Conservation (phyloP, 2,888 invertebrate genomes). For the Cryptocheilus praepositus region DNA sequence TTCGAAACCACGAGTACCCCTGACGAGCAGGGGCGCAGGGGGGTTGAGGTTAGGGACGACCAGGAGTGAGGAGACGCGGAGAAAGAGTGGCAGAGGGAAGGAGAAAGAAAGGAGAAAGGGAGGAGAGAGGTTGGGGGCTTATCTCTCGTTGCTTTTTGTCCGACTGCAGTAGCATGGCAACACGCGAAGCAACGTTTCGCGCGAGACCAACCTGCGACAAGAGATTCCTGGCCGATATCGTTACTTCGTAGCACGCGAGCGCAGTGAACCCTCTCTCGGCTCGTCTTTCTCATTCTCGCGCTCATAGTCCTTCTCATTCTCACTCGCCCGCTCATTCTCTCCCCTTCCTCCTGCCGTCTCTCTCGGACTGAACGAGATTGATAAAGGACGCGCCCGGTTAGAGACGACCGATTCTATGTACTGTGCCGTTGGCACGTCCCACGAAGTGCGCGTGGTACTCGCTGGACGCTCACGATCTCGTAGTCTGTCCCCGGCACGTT, state of each 20-base stretch:
- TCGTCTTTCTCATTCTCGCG: not conserved
- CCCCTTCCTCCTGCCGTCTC: no score
- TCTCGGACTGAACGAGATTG: no score
- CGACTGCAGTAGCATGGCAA: conserved; percentile 61
- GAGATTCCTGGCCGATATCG: conserved; percentile 68
- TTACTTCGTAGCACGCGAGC: conserved; percentile 60
- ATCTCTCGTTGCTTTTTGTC: conserved; percentile 66
- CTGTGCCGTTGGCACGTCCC: no score
- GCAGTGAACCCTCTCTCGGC: conserved; percentile 17
- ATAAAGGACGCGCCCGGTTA: no score
- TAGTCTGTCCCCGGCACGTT: no score
- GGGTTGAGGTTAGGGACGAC: conserved; percentile 1
- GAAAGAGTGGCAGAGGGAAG: conserved; percentile 45
- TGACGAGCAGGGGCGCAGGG: conserved; percentile 14
- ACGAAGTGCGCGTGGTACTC: no score
- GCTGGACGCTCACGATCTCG: no score
- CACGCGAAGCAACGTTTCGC: conserved; percentile 67
- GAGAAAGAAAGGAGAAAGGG: conserved; percentile 14
- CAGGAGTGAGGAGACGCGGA: conserved; percentile 15
- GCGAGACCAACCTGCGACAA: conserved; percentile 65
- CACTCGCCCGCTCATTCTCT: no score
- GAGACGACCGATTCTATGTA: no score
- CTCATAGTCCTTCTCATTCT: not conserved
- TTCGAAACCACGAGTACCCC: conserved; percentile 38
- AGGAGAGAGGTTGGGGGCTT: conserved; percentile 39